Percentiles rank a stretch among this genome's conserved stretches.
These are phyloP conservation scores for Polymixis lichenea DNA, from an alignment of 2,888 invertebrate genomes.

Conservation along the genomic window DNA sequence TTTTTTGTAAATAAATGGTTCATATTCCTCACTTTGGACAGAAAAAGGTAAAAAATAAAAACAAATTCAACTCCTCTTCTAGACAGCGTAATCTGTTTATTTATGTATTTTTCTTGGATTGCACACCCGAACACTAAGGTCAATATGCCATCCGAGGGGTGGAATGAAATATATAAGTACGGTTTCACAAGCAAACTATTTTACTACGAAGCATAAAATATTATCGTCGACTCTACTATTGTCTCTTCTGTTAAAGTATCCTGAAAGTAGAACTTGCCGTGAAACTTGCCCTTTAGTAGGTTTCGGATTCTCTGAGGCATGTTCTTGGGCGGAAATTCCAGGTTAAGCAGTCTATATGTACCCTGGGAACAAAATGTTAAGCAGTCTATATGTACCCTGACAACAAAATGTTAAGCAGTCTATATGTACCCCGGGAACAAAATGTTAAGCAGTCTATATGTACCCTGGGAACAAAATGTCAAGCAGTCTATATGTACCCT, in stretches of 20 bases:
- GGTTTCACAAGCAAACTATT: not conserved
- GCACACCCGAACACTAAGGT: not conserved
- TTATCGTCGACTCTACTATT: slow-evolving; percentile 8
- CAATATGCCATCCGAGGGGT: not conserved
- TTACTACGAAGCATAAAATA: not conserved
- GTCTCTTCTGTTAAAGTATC: slow-evolving; percentile 39
- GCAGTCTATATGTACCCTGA: too few species aligned
- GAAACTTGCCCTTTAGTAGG: slow-evolving; percentile 21
- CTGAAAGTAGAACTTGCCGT: slow-evolving; percentile 9
- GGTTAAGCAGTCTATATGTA: slow-evolving; percentile 45
- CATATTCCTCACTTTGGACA: too few species aligned
- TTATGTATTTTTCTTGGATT: not conserved
- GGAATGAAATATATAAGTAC: not conserved
- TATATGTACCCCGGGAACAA: too few species aligned
- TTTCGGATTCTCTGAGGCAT: slow-evolving; percentile 32
- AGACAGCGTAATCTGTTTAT: not conserved
- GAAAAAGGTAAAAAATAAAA: too few species aligned
- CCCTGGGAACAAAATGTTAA: slow-evolving; percentile 62
- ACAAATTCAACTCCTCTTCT: too few species aligned
- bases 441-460: too few species aligned
- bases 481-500: too few species aligned
- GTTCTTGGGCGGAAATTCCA: slow-evolving; percentile 65
- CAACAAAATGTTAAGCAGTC: too few species aligned
- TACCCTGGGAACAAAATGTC: too few species aligned
- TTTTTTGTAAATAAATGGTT: too few species aligned